A percentile compares a stretch with the other conserved stretches of the same genome.
These are phyloP conservation scores for Nomada hirtipes DNA, from an alignment of 2,888 invertebrate species.

Conservation along the genomic window DNA sequence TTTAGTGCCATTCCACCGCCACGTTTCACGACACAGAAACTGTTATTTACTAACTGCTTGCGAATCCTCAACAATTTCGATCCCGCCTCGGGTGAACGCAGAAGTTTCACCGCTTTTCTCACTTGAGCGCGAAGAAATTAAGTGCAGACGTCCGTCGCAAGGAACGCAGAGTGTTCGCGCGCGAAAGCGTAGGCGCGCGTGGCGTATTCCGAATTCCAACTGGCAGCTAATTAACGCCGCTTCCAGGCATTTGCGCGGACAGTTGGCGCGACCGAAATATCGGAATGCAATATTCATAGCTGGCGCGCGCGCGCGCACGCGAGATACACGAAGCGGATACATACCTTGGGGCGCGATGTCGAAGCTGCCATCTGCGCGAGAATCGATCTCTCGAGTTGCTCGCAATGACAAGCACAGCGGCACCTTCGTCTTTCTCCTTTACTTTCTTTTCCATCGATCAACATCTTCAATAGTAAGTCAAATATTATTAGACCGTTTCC, in stretches of 20 bases:
- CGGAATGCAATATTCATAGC: conserved; percentile 77
- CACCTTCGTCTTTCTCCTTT: neutral
- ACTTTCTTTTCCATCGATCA: neutral
- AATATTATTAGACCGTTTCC: too few species aligned
- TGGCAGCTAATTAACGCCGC: conserved; percentile 74
- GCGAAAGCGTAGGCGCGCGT: conserved; percentile 31
- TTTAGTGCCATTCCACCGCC: too few species aligned
- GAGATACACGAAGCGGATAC: conserved; percentile 54
- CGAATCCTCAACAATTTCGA: too few species aligned
- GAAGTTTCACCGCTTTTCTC: too few species aligned
- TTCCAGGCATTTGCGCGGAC: conserved; percentile 63
- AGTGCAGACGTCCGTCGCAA: neutral
- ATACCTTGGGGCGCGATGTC: conserved; percentile 43
- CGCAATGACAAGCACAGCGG: conserved; percentile 20
- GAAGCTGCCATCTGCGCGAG: conserved; percentile 32
- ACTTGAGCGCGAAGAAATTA: too few species aligned
- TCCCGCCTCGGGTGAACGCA: too few species aligned
- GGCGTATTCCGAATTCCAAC: conserved; percentile 61
- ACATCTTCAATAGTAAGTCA: too few species aligned
- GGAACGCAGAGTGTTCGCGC: neutral
- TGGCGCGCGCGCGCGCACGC: conserved; percentile 23
- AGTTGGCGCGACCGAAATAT: conserved; percentile 61
- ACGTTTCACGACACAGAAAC: too few species aligned
- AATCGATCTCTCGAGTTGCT: conserved; percentile 36
- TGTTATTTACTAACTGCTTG: too few species aligned